Percentiles rank a stretch among this genome's conserved stretches.
These are phyloP conservation scores for Hydropsyche betteni DNA, from an alignment of 2,888 invertebrate genomes.

Conservation along the genomic window DNA sequence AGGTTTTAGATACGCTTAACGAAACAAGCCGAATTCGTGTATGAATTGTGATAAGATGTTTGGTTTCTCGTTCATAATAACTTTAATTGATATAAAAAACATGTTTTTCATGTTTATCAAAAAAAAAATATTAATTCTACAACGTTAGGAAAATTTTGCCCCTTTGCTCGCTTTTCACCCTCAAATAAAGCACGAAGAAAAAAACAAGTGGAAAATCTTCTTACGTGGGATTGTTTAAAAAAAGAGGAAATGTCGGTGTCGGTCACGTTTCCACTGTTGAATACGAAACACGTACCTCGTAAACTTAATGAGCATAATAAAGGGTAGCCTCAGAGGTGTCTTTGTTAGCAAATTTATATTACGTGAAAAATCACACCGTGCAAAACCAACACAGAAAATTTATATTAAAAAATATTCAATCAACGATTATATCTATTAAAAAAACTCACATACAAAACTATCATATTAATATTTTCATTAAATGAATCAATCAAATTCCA, in stretches of 20 bases:
- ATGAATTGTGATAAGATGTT: neutral
- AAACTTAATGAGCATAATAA: constrained; percentile 46
- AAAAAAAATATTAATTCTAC: neutral
- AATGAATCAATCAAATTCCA: too few species aligned
- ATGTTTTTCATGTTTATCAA: constrained; percentile 15
- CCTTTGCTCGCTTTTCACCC: neutral
- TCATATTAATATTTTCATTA: too few species aligned
- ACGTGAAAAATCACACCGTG: constrained; percentile 42
- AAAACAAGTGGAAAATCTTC: constrained; percentile 23
- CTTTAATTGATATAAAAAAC: neutral
- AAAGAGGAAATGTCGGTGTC: constrained; percentile 1
- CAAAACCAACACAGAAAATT: neutral
- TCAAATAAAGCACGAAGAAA: constrained; percentile 16
- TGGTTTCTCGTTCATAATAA: neutral
- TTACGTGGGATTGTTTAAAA: constrained; percentile 37
- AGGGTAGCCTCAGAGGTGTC: constrained; percentile 45
- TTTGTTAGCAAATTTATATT: constrained; percentile 43
- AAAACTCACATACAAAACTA: too few species aligned
- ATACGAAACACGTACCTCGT: constrained; percentile 45
- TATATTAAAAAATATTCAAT: too few species aligned
- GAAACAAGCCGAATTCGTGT: neutral
- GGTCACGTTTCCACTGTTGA: constrained; percentile 38
- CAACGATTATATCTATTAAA: too few species aligned
- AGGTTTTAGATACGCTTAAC: too few species aligned
- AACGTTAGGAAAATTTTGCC: neutral